Percentiles rank a stretch among this genome's conserved stretches.
Evolutionary conservation across 1,140 invertebrate species (phyloP).

Genomic region (Stenopsyche tienmushanensis): DNA sequence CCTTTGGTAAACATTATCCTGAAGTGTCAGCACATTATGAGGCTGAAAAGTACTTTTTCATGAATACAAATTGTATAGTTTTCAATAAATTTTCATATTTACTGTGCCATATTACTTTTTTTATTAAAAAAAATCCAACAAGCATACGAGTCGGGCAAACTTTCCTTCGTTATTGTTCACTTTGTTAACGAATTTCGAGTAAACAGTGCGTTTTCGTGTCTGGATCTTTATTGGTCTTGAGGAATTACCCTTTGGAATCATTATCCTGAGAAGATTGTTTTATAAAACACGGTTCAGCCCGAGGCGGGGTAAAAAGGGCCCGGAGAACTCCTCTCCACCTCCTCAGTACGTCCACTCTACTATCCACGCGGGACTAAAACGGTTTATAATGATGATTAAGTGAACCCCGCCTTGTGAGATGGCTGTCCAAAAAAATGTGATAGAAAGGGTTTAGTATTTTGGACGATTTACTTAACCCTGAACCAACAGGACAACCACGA

Average conservation of each 20-base stretch:
- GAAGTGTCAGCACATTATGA: too few relatives aligned
- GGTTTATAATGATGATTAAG: slow-evolving; percentile 39
- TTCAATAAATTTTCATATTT: too few relatives aligned
- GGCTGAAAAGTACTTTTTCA: too few relatives aligned
- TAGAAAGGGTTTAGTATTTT: slow-evolving; percentile 25
- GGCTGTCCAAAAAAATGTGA: slow-evolving; percentile 22
- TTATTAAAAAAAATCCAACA: too few relatives aligned
- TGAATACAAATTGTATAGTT: too few relatives aligned
- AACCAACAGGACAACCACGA: too few relatives aligned
- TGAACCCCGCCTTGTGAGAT: slow-evolving; percentile 10
- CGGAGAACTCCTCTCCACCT: background rate
- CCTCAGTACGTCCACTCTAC: background rate
- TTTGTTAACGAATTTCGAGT: background rate
- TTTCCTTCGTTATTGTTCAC: background rate
- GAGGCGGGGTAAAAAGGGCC: slow-evolving; percentile 10
- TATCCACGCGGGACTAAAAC: slow-evolving; percentile 16
- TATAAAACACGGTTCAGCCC: slow-evolving; percentile 2
- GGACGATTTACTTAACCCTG: slow-evolving; percentile 20
- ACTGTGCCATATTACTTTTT: too few relatives aligned
- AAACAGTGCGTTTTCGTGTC: background rate
- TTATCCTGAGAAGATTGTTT: slow-evolving; percentile 22
- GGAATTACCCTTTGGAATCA: background rate
- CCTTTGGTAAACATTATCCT: too few relatives aligned
- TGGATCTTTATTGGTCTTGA: slow-evolving; percentile 11
- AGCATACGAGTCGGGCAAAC: too few relatives aligned